Base-by-base conservation (phyloP, 1,140 invertebrate genomes). In the Lutraria rhynchaena region DNA sequence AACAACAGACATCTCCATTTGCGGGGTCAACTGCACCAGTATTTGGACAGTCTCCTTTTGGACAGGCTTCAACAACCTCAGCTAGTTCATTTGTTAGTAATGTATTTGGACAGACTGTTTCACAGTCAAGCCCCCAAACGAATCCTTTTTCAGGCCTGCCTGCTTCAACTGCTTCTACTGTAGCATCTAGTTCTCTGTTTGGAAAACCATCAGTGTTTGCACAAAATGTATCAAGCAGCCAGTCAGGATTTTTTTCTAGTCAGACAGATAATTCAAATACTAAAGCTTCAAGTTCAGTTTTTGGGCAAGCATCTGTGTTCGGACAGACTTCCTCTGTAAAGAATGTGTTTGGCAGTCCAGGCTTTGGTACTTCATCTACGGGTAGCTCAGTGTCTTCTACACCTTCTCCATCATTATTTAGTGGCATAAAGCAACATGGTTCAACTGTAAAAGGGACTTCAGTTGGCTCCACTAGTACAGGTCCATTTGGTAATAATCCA, bases 31-130 rank as follows among this genome's bases (percentile, higher is more conserved):
- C 44, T 49, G 13, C 41, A 49, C 41, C 63, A 27, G 44, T 37
- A 15, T 70, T 70, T 53, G 65, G 44, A 70, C 65, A 70, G 22
- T 5, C 5, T 9, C n/a, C 44, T 2, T 51, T 51, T 70, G 41
- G 44, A 31, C 65, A 70, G 33, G 46, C 65, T 33, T 19, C 65
- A 70, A 51, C 65, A 37, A 4, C 44, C 3, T 1, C 22, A 46
- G 2, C n/a, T 19, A 3, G 17, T 49, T 49, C 44, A 2, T 4
- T 5, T 15, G 15, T 3, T 49, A 46, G 37, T 24, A 70, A 29
- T 41, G 3, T 71, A 19, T 71, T 71, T 71, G 69, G 69, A 57
- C 69, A 71, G 33, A 7, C 4, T 22, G 27, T 27, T 4, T 27
- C 22, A 7, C 63, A 67, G 44, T 15, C 27, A 29, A 15, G 1